Base-by-base conservation (phyloP, 2,888 invertebrate genomes). In the Lissonota sp. region DNA sequence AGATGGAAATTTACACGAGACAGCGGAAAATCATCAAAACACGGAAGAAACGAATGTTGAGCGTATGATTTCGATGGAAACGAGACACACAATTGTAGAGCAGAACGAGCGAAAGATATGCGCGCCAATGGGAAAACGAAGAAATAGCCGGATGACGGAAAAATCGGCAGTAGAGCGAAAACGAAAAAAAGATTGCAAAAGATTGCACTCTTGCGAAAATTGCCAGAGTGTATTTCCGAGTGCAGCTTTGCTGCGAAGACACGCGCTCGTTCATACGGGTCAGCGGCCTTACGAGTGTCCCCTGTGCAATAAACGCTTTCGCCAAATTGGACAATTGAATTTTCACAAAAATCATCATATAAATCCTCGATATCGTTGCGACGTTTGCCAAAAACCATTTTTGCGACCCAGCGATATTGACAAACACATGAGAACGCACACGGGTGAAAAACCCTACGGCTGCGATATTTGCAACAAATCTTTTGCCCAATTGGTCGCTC, bases 351-450 rank as follows among this genome's bases (percentile, higher is more conserved):
- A 86, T 26, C 83, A 84, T 44, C 86, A 86, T 70, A 72, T 75
- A 0, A 85, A 86, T 83, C 86, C 86, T 5, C 85, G 86, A 4
- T 85, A 86, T 69, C 82, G 85, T 16, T 87, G 87, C 58, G 64
- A 84, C 4, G 64, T 84, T 7, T 87, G 87, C 51, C 78, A 74
- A 6, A 87, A 87, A 40, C 85, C 86, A 3, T 87, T 87, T 63
- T 78, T 86, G 44, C 80, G 87, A 6, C 86, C 86, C 1, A 86
- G 87, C 46, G 87, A 87, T 58, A 82, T 87, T 5, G 83, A 83
- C 39, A 87, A 87, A 55, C 87, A 87, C 73, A 81, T 86, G 84
- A 76, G 85, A 44, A 85, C 83, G 4, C 86, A 85, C 49, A 86
- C 86, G 26, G 85, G 85, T 4, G 86, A 86, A 26, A 86, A 86